phyloP scores from a whole-genome alignment of 2,888 invertebrate genomes.

The Ligdia adustata region DNA sequence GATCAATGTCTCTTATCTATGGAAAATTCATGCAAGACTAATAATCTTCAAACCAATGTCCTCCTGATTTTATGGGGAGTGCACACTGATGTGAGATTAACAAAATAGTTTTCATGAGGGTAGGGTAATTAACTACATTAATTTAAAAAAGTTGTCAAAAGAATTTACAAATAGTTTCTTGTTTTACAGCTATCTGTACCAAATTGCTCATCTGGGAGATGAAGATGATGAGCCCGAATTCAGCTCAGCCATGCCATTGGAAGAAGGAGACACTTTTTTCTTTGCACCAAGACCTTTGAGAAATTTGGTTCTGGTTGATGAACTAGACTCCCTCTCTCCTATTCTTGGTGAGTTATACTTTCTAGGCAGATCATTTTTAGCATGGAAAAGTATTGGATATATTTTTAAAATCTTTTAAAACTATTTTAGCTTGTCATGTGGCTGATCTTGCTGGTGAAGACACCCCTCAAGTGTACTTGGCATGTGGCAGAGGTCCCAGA shows the following conservation, averaged over 20 bases:
- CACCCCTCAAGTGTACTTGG: slow-evolving; percentile 98
- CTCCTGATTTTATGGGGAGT: slow-evolving; percentile 71
- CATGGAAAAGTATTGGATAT: no score
- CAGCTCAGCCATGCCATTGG: slow-evolving; percentile 98
- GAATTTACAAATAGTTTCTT: slow-evolving; percentile 7
- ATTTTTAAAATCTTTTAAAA: no score
- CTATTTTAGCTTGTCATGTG: slow-evolving; percentile 88
- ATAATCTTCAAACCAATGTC: slow-evolving; percentile 86
- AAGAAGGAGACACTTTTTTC: slow-evolving; percentile 99
- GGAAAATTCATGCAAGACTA: slow-evolving; percentile 66
- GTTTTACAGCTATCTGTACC: slow-evolving; percentile 93
- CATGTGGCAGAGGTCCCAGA: slow-evolving; percentile 97
- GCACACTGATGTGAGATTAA: slow-evolving; percentile 85
- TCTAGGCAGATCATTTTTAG: no score
- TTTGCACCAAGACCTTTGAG: slow-evolving; percentile 97
- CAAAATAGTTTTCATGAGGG: slow-evolving; percentile 46
- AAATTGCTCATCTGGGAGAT: slow-evolving; percentile 99
- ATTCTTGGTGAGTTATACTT: slow-evolving; percentile 92
- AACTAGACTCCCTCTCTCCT: slow-evolving; percentile 97
- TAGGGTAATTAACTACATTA: neutral
- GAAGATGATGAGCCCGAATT: slow-evolving; percentile 99
- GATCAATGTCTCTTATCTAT: slow-evolving; percentile 45
- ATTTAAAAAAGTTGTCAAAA: neutral
- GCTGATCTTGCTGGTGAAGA: slow-evolving; percentile 99
- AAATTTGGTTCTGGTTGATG: slow-evolving; percentile 98